These are phyloP conservation scores for Manis pentadactyla DNA, from an alignment of 2,797 vertebrate genomes.

Conservation along the genomic window DNA sequence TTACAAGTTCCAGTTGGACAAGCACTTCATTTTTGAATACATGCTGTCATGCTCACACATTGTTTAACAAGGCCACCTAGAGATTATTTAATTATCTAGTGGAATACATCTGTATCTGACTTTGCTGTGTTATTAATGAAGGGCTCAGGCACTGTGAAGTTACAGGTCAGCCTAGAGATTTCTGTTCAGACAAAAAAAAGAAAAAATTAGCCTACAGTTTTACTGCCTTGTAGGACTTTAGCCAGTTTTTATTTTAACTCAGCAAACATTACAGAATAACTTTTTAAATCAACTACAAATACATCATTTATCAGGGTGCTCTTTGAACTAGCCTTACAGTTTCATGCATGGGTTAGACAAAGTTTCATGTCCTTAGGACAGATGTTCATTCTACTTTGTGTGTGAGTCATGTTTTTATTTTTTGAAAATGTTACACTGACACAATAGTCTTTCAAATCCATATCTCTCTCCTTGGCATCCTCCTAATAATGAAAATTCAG, in stretches of 20 bases:
- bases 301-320: neutral
- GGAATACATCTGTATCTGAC: neutral
- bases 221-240: neutral
- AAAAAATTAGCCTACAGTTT: neutral
- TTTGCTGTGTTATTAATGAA: neutral
- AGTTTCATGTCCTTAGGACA: neutral
- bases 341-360: neutral
- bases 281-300: neutral
- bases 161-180: neutral
- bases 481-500: neutral
- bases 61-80: neutral
- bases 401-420: neutral
- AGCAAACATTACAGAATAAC: neutral
- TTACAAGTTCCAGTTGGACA: neutral
- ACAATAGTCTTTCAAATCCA: neutral
- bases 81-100: neutral
- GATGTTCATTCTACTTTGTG: neutral
- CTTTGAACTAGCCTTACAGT: neutral
- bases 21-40: neutral
- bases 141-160: neutral
- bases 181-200: neutral
- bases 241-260: conserved; percentile 28
- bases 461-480: neutral
- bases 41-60: neutral
- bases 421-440: conserved; percentile 8